Evolutionary conservation across 2,888 invertebrate genomes (phyloP), one percentile per base, ranked within the genome.

Genomic region (Zygaena filipendulae): DNA sequence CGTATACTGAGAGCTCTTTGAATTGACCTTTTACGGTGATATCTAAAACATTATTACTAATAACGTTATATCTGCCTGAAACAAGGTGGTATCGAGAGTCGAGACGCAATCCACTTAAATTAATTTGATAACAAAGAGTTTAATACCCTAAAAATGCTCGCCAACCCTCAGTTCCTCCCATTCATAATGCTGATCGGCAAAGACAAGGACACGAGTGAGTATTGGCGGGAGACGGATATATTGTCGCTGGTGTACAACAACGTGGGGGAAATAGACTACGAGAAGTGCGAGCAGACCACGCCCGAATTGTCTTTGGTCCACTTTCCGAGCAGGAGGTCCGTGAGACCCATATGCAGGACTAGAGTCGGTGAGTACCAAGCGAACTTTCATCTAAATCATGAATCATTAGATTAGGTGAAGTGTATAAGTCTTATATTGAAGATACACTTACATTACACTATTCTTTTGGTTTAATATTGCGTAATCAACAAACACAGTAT

Each of bases 201-300:
- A 21, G 45, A 54, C 19, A 58, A 56, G 31, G 77, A 75, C 33
- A 74, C 66, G 1, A 72, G 70, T 36, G 75, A 77, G 34, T 77
- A 60, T 34, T 77, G 77, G 77, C 58, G 74, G 2, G 70, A 71
- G 38, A 72, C 74, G 0, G 75, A 75, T 37, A 67, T 77, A 11
- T 38, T 75, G 4, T 59, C 67, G 0, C 43, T 77, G 3, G 55
- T 77, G 1, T 44, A 56, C 3, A 49, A 48, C 11, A 57, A 57
- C 10, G 64, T 63, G 24, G 34, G 37, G 3, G 51, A 49, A 1
- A 61, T 69, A 28, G 72, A 74, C 32, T 69, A 64, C 18, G 64
- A 64, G 8, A 51, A 45, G 21, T 72, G 72, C 25, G 60, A 59
- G 24, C 47, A 46, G 35, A 52, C 32, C 8, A 36, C 29, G 1